Base-by-base conservation (phyloP, 2,888 invertebrate species). In the Drosophila paranaensis region DNA sequence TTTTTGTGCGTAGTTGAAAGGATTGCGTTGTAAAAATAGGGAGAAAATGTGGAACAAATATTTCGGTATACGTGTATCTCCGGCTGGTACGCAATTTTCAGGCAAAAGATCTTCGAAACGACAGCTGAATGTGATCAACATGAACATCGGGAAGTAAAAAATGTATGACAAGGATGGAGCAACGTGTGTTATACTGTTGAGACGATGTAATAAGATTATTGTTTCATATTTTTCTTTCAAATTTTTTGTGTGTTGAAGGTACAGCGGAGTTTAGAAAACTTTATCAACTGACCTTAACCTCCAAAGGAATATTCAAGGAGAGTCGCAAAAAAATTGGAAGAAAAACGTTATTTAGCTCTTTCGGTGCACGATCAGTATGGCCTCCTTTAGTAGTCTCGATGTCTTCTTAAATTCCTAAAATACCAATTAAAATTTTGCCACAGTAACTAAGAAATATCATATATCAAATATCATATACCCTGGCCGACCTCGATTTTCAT, bases 141-240 rank as follows among this genome's bases (percentile, higher is more conserved):
- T 40, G 60, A 71, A 45, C 30, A 16, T 40, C 53, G 27, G 25
- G 25, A 45, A 71, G 8, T n/a, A 65, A 70, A 61, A 64, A 74
- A 78, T 78, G 70, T 67, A 74, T 69, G 60, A 71, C 77, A 73
- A 74, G 77, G 60, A 73, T 77, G 77, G 69, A 73, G 77, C 76
- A 80, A 82, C 81, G 68, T 27, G 53, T 62, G 10, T 25, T 61
- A 63, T 54, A 62, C 55, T 64, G 73, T 85, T 85, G 81, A 88
- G 81, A 85, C 81, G 86, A 80, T 84, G 86, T 84, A 84, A 84
- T 88, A 85, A 85, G 88, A 88, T 84, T 84, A 88, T 85, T 85
- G 85, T 88, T 84, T 69, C 81, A 85, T 88, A 88, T 77, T 80
- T 84, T 79, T 57, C 63, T 56, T 62, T 70, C 39, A 60, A 35